phyloP scores from a whole-genome alignment of 2,888 invertebrate species.

The Eumacrocentrus americanus region DNA sequence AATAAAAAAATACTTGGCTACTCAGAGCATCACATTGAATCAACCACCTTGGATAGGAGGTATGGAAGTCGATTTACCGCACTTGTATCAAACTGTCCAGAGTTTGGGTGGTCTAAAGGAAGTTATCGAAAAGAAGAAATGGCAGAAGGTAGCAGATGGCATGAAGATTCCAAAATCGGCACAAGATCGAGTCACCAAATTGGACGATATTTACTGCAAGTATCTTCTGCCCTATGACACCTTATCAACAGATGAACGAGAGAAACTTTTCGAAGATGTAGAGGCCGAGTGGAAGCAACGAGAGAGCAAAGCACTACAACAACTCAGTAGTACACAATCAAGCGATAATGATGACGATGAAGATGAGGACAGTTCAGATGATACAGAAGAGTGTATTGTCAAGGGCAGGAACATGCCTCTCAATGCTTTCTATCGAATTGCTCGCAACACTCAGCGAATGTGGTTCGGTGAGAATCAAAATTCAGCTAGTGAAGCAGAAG shows the following conservation, averaged over 20 bases:
- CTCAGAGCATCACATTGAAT: conserved; percentile 75
- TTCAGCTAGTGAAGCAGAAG: conserved; percentile 67
- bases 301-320: conserved; percentile 64
- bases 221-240: conserved; percentile 89
- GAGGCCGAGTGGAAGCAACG: conserved; percentile 77
- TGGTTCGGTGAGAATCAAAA: conserved; percentile 77
- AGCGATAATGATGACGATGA: conserved; percentile 61
- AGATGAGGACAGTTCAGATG: conserved; percentile 62
- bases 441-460: conserved; percentile 81
- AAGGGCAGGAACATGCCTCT: conserved; percentile 81
- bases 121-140: conserved; percentile 86
- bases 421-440: conserved; percentile 80
- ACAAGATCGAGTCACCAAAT: conserved; percentile 78
- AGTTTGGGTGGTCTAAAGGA: conserved; percentile 84
- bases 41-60: conserved; percentile 87
- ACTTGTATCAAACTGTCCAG: conserved; percentile 84
- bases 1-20: conserved; percentile 80
- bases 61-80: conserved; percentile 87
- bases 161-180: conserved; percentile 83
- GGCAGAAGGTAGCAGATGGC: conserved; percentile 87
- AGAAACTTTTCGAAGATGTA: conserved; percentile 74
- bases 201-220: conserved; percentile 90
- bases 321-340: conserved; percentile 49
- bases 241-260: conserved; percentile 78
- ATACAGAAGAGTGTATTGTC: conserved; percentile 77